These are phyloP conservation scores for Neotoma lepida DNA, from an alignment of 2,113 vertebrate genomes.

Conservation along the genomic window DNA sequence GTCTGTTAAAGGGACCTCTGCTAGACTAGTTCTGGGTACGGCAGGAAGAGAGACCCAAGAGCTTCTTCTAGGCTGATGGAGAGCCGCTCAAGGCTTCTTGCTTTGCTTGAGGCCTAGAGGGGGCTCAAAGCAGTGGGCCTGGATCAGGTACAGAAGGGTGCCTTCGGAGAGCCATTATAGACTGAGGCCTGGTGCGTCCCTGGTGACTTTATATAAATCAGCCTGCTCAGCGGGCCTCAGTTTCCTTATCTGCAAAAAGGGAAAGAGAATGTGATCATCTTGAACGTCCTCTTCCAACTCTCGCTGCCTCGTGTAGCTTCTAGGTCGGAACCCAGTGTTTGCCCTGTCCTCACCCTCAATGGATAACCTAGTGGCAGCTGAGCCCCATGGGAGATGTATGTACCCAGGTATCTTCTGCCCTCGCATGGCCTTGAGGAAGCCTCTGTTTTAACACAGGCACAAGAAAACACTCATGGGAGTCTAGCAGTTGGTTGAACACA, in stretches of 20 bases:
- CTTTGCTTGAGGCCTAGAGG: background rate
- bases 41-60: background rate
- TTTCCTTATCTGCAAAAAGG: background rate
- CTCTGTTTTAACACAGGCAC: background rate
- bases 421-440: background rate
- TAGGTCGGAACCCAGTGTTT: background rate
- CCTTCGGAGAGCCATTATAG: background rate
- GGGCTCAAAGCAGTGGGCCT: background rate
- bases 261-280: background rate
- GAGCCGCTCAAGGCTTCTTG: background rate
- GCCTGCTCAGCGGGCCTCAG: background rate
- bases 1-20: constrained; percentile 69
- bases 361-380: background rate
- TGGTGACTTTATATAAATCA: background rate
- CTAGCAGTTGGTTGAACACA: background rate
- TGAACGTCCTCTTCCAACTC: background rate
- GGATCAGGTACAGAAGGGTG: background rate
- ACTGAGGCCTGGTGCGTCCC: background rate
- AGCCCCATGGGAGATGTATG: background rate
- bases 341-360: background rate
- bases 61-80: background rate
- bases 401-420: background rate
- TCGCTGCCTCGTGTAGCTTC: background rate
- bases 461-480: background rate
- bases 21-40: background rate